Base-by-base conservation (phyloP, 2,113 vertebrate genomes). In the Hepsetus odoe region DNA sequence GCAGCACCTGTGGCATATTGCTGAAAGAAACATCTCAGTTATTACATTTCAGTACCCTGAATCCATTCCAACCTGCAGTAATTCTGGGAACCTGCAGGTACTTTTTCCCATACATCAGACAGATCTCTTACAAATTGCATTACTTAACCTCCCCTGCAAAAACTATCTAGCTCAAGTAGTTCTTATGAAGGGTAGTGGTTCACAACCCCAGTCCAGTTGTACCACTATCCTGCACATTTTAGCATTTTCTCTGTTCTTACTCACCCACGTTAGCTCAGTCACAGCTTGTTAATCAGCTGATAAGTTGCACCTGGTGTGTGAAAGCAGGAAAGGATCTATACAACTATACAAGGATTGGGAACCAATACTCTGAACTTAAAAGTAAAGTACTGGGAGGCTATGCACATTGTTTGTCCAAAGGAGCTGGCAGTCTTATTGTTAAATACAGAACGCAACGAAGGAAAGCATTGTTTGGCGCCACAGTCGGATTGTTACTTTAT, bases 401-500 rank as follows among this genome's bases (percentile, higher is more conserved):
- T n/a, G 58, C 44, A 8, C 58, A 65, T 58, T 16, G 44, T 59
- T 42, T 53, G 51, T 58, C 32, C 58, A 64, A 33, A 38, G 22
- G 42, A 53, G 59, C 59, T 72, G 76, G 32, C 33, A 65, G 11
- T 38, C 1, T 65, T 30, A 40, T 51, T 53, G 58, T 40, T 65
- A 35, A 69, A 58, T 33, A 44, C 35, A 77, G 38, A 77, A 66
- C 22, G 20, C 53, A 66, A 12, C 44, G 30, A 38, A 67, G 64
- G 6, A 69, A 69, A 74, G 69, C 69, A 73, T 24, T 64, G 64
- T 79, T 55, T 32, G 61, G 28, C n/a, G 11, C 24, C 24, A 12
- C 38, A 64, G 40, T 74, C 22, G 3, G 46, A 80, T 28, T 46
- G 33, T 49, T 77, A 44, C 38, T 71, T 75, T 58, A 51, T n/a